Percentiles rank a stretch among this genome's conserved stretches.
Evolutionary conservation across 2,888 invertebrate genomes (phyloP).

Genomic region (Eilema griseolum): DNA sequence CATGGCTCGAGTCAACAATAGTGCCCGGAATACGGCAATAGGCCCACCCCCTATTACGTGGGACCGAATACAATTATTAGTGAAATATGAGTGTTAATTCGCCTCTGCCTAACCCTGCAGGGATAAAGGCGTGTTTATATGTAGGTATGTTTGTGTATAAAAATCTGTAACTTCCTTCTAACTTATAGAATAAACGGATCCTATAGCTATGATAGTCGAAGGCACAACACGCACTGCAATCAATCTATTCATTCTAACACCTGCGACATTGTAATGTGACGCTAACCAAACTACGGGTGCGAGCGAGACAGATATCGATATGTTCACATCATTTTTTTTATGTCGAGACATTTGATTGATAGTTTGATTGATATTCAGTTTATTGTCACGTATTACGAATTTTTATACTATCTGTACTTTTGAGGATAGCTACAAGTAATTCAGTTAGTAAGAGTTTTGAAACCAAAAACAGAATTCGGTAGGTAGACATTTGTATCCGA

Average conservation of each 20-base stretch:
- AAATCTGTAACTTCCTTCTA: not conserved
- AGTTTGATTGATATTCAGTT: slow-evolving; percentile 1
- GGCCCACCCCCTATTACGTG: no score
- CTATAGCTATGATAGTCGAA: not conserved
- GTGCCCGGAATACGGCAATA: no score
- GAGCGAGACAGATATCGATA: slow-evolving; percentile 28
- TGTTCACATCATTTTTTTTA: slow-evolving; percentile 13
- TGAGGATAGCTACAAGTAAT: no score
- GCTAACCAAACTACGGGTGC: slow-evolving; percentile 20
- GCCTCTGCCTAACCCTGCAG: no score
- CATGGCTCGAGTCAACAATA: no score
- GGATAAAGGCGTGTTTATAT: no score
- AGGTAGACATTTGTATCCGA: no score
- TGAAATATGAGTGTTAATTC: no score
- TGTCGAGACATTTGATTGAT: not conserved
- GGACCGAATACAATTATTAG: no score
- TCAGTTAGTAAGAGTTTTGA: not conserved
- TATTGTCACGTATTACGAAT: not conserved
- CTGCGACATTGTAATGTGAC: slow-evolving; percentile 48
- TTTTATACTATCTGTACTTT: not conserved
- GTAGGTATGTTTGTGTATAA: no score
- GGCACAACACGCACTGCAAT: slow-evolving; percentile 43
- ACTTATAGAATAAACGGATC: not conserved
- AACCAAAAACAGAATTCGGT: not conserved
- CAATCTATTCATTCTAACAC: slow-evolving; percentile 51